phyloP scores from a whole-genome alignment of 2,113 vertebrate genomes.

The Shinisaurus crocodilurus region DNA sequence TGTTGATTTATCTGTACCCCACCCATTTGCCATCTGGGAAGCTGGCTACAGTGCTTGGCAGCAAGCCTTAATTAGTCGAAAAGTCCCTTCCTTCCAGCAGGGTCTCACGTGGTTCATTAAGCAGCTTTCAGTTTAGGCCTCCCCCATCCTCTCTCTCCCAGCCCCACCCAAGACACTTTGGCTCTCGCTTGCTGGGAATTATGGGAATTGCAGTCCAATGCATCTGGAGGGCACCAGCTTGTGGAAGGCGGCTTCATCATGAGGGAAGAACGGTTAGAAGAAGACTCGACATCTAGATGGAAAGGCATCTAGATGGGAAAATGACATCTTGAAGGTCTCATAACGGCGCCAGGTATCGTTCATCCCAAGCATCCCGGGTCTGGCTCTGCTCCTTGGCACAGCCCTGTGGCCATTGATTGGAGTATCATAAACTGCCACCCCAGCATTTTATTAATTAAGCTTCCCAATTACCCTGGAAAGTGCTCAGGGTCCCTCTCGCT shows the following conservation, averaged over 20 bases:
- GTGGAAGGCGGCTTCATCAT: not conserved
- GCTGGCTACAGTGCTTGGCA: no score
- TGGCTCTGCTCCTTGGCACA: not conserved
- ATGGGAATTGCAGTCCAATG: not conserved
- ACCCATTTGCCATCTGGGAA: conserved; percentile 38
- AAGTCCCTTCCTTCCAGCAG: conserved; percentile 19
- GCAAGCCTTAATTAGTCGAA: no score
- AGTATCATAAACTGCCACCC: not conserved
- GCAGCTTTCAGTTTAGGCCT: conserved; percentile 65
- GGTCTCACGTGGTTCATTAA: conserved; percentile 64
- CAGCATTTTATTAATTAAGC: not conserved
- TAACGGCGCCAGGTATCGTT: not conserved
- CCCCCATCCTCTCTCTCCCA: not conserved
- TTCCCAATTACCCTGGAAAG: not conserved
- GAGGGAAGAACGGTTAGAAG: not conserved
- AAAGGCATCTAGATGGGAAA: not conserved
- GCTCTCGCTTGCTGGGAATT: not conserved
- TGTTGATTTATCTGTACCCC: conserved; percentile 41
- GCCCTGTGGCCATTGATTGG: not conserved
- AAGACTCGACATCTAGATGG: accelerated
- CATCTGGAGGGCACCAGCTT: not conserved
- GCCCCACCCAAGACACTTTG: no score
- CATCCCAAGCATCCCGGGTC: not conserved
- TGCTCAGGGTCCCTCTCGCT: not conserved
- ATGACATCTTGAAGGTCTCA: not conserved